phyloP scores from a whole-genome alignment of 2,797 vertebrate genomes.

The Urocyon cinereoargenteus region DNA sequence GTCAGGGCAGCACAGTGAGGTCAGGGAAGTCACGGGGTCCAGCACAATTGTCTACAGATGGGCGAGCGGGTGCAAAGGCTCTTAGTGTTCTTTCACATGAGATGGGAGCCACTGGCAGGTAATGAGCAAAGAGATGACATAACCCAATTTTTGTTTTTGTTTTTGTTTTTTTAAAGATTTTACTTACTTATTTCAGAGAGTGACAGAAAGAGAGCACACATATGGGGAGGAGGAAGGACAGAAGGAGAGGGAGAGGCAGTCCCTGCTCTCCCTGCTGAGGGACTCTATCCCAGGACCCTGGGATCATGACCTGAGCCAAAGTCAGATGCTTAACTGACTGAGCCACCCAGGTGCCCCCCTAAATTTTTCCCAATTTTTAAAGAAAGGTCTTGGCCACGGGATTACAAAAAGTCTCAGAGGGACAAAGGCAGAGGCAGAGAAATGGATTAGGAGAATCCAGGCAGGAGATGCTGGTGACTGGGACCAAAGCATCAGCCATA shows the following conservation, averaged over 20 bases:
- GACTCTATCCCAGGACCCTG: background rate
- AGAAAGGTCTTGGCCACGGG: background rate
- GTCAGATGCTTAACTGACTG: background rate
- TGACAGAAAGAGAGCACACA: too few relatives aligned
- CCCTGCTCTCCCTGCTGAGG: too few relatives aligned
- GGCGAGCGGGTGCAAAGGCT: background rate
- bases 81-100: background rate
- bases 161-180: background rate
- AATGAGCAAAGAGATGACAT: background rate
- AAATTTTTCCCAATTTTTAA: background rate
- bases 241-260: background rate
- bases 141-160: background rate
- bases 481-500: background rate
- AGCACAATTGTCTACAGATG: background rate
- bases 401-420: background rate
- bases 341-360: background rate
- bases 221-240: background rate
- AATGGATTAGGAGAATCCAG: background rate
- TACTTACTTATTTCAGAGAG: background rate
- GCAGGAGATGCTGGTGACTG: accelerated
- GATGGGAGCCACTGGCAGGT: background rate
- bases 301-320: background rate
- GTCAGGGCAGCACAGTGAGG: background rate
- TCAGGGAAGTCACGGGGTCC: background rate
- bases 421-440: background rate